Percentiles rank a stretch among this genome's conserved stretches.
phyloP scores from a whole-genome alignment of 1,140 invertebrate genomes.

The Scaptomyza graminum region DNA sequence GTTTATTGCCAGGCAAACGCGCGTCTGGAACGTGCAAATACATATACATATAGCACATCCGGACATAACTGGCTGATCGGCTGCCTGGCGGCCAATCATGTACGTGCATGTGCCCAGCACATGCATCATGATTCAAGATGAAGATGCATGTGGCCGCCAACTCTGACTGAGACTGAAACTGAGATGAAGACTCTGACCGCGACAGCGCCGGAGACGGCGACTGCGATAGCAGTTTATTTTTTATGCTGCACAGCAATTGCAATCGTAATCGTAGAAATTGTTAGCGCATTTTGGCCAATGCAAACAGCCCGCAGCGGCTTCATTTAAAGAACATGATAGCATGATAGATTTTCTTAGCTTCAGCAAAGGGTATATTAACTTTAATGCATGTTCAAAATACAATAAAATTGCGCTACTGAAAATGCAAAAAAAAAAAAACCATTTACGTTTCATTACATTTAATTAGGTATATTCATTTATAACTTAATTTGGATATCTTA shows the following conservation, averaged over 20 bases:
- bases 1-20: conserved; percentile 36
- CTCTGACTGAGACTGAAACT: conserved; percentile 10
- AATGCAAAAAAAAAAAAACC: background rate
- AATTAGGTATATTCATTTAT: too few relatives aligned
- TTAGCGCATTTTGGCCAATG: conserved; percentile 81
- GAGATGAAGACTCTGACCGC: conserved; percentile 13
- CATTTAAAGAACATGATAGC: conserved; percentile 76
- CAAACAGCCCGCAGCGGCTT: conserved; percentile 75
- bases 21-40: conserved; percentile 36
- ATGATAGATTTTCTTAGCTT: conserved; percentile 41
- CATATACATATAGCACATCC: conserved; percentile 50
- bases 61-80: conserved; percentile 62
- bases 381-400: conserved; percentile 1
- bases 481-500: too few relatives aligned
- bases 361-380: conserved; percentile 1
- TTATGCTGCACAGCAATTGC: conserved; percentile 65
- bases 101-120: conserved; percentile 62
- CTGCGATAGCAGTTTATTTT: conserved; percentile 50
- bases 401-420: background rate
- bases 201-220: background rate
- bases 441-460: conserved; percentile 1
- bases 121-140: conserved; percentile 69
- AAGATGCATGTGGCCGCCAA: conserved; percentile 63
- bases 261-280: conserved; percentile 79
- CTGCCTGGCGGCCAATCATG: conserved; percentile 71